Evolutionary conservation across 2,113 vertebrate species (phyloP).

Genomic region (Albula glossodonta): DNA sequence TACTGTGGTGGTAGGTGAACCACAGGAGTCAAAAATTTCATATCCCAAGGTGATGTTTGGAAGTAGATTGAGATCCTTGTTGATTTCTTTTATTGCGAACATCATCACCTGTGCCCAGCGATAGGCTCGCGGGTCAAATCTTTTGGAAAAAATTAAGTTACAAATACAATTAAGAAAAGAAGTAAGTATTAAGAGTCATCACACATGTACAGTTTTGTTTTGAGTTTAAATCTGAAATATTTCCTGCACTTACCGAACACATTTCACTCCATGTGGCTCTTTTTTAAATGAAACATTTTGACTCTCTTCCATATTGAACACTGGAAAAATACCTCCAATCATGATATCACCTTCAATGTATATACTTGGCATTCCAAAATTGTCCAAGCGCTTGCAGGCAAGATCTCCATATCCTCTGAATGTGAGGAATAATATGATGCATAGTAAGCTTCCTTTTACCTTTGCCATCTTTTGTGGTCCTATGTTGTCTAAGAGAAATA

Average conservation of each 20-base stretch:
- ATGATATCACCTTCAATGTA: no score
- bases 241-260: conserved; percentile 55
- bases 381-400: no score
- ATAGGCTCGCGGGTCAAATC: conserved; percentile 70
- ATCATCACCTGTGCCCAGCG: conserved; percentile 73
- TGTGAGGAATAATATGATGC: no score
- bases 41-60: conserved; percentile 71
- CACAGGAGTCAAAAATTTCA: conserved; percentile 68
- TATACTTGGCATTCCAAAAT: no score
- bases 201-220: background rate
- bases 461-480: no score
- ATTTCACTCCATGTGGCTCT: no score
- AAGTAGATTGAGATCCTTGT: conserved; percentile 57
- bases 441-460: no score
- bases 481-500: no score
- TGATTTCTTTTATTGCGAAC: conserved; percentile 74
- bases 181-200: background rate
- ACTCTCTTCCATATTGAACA: no score
- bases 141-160: conserved; percentile 25
- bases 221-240: background rate
- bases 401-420: no score
- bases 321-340: no score
- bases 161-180: background rate
- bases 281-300: no score
- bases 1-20: conserved; percentile 66